Evolutionary conservation across 2,113 vertebrate genomes (phyloP), one percentile per base, ranked within the genome.

Genomic region (Phodopus roborovskii): DNA sequence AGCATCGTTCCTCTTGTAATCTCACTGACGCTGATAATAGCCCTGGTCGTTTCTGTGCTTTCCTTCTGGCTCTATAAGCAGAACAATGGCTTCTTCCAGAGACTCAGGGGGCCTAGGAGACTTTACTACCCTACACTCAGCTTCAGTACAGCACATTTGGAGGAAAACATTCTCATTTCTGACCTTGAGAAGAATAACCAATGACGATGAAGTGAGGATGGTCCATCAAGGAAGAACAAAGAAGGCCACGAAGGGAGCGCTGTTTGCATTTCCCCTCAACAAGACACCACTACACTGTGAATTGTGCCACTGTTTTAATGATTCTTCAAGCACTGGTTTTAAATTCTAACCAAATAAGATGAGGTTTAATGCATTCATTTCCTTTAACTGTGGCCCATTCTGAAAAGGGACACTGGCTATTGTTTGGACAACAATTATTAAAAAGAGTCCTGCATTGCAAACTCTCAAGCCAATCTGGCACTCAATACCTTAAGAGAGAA

Each of bases 131-230:
- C 98, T 93, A 98, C 99, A 90, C 98, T 98, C 26, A 98, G 98
- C 88, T 97, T 98, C 3, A 98, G 99, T 0, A 90, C 97, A 48
- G 90, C 98, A 42, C 97, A 98, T 97, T 98, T 99, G 4, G 99
- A 99, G 90, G 99, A 99, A 98, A 99, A 98, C 66, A 99, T 99
- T 94, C 98, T 99, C 83, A 99, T 99, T 97, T 98, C 99, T 81
- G 99, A 99, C 92, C 97, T 99, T 97, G 99, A 99, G 89, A 98
- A 98, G 97, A 98, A 97, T 48, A 97, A 98, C 11, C 98, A 97
- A 75, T 98, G 99, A 96, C 98, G 99, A 86, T 77, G 42, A 39
- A 71, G 91, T 26, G 6, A 6, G 10, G n/a, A 93, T 8, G 58
- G 9, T 19, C 53, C 13, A 86, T 24, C 0, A 0, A 11, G 77